Base-by-base conservation (phyloP, 2,888 invertebrate species). In the Scaptomyza tumidula region DNA sequence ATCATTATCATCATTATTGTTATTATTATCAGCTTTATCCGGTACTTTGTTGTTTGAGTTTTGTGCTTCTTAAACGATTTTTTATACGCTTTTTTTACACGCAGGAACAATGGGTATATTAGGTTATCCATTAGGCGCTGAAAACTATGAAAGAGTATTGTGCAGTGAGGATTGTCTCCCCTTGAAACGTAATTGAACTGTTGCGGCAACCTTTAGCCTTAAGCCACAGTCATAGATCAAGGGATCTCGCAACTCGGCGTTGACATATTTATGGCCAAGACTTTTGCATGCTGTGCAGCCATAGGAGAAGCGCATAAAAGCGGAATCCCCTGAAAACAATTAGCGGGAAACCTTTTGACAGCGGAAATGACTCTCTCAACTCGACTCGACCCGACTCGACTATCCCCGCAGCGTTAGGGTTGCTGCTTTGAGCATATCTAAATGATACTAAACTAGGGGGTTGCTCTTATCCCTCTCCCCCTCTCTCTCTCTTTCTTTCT, bases 341-440 rank as follows among this genome's bases (percentile, higher is more conserved):
- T 86, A 75, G 77, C 83, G 61, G 71, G 80, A 69, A 70, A 53
- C 54, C 44, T 41, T 59, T 68, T 66, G 78, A 67, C 73, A 61
- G 46, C 31, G 50, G 50, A 24, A 50, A 50, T 50, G n/a, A 24
- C 10, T 19, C 10, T 19, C 13, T 19, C 19, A 2, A 19, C 19
- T 19, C 19, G 2, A 19, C 19, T 19, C 19, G 2, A 19, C 19
- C 2, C 19, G 2, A 19, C 19, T 19, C 19, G 2, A 19, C 19
- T n/a, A n/a, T n/a, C n/a, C n/a, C n/a, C 19, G 19, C 19, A 6
- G 13, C 3, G 11, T 7, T 33, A 31, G 37, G 2, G 24, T 24
- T 24, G 24, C 24, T 43, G 14, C 35, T 31, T 13, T 31, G 16
- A 29, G 16, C 19, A 16, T 27, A 10, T 49, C n/a, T 24, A 0